Conservation (phyloP, 2,797 vertebrate species). For the Buphagus erythrorhynchus region DNA sequence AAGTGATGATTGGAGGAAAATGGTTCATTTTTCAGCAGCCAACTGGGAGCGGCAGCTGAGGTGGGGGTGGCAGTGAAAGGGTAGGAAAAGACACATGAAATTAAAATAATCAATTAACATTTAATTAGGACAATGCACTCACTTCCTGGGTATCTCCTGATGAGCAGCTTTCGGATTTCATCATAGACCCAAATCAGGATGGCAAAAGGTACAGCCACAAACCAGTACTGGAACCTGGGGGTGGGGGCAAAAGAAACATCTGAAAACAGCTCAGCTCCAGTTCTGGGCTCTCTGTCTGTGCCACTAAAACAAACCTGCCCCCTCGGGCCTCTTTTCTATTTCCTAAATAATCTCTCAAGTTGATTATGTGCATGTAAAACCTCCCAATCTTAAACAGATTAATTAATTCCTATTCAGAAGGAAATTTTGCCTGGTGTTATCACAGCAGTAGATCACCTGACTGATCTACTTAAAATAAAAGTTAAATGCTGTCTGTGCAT, state of each 20-base stretch:
- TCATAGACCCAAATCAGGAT: slow-evolving; percentile 82
- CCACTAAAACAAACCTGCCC: not conserved
- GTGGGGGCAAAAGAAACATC: not conserved
- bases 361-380: not conserved
- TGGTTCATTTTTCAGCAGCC: not conserved
- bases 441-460: not conserved
- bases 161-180: slow-evolving; percentile 79
- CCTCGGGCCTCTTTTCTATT: not conserved
- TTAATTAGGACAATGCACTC: slow-evolving; percentile 23
- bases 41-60: not conserved
- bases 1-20: not conserved
- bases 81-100: not conserved
- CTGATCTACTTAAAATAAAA: not conserved
- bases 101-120: not conserved
- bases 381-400: not conserved
- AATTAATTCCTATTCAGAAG: not conserved
- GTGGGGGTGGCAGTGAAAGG: not conserved
- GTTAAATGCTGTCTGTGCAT: not conserved
- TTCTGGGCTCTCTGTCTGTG: not conserved
- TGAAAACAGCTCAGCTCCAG: not conserved
- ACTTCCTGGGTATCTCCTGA: slow-evolving; percentile 82
- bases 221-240: slow-evolving; percentile 81
- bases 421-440: not conserved
- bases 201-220: slow-evolving; percentile 75
- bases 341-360: not conserved